Conservation (phyloP, 2,113 vertebrate genomes). For the Entelurus aequoreus region DNA sequence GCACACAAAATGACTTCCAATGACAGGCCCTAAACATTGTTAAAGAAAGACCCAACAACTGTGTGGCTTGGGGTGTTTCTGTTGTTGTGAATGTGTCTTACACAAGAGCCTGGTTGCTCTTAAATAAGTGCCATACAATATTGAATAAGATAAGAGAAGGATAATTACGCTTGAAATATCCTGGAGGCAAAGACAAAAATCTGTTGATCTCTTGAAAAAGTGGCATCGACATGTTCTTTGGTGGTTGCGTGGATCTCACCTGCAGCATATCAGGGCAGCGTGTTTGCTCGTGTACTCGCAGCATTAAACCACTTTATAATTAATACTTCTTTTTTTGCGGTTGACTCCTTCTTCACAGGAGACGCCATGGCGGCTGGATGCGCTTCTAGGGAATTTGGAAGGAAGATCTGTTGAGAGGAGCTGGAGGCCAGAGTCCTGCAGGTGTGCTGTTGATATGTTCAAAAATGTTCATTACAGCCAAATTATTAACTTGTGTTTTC, state of each 20-base stretch:
- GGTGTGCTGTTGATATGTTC: slow-evolving; percentile 38
- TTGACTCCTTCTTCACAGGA: background rate
- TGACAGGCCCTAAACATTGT: slow-evolving; percentile 54
- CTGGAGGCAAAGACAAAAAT: slow-evolving; percentile 17
- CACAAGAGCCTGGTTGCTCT: slow-evolving; percentile 32
- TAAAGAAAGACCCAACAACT: slow-evolving; percentile 60
- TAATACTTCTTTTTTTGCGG: background rate
- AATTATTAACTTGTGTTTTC: too few species aligned
- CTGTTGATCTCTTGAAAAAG: slow-evolving; percentile 22
- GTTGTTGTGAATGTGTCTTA: slow-evolving; percentile 61
- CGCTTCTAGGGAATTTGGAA: background rate
- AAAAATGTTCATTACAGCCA: too few species aligned
- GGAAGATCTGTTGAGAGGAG: slow-evolving; percentile 31
- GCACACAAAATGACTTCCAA: slow-evolving; percentile 49
- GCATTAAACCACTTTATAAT: slow-evolving; percentile 23
- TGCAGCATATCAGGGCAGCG: slow-evolving; percentile 19
- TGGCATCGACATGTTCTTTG: slow-evolving; percentile 22
- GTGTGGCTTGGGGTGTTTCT: slow-evolving; percentile 55
- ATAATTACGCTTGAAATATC: slow-evolving; percentile 16
- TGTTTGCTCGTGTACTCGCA: slow-evolving; percentile 43
- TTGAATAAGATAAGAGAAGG: slow-evolving; percentile 18
- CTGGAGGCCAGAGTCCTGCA: slow-evolving; percentile 32
- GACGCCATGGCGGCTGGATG: background rate
- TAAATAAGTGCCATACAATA: slow-evolving; percentile 22
- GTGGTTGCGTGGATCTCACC: slow-evolving; percentile 29